A percentile compares a stretch with the other conserved stretches of the same genome.
phyloP scores from a whole-genome alignment of 2,113 vertebrate species.

The Rhombomys opimus region DNA sequence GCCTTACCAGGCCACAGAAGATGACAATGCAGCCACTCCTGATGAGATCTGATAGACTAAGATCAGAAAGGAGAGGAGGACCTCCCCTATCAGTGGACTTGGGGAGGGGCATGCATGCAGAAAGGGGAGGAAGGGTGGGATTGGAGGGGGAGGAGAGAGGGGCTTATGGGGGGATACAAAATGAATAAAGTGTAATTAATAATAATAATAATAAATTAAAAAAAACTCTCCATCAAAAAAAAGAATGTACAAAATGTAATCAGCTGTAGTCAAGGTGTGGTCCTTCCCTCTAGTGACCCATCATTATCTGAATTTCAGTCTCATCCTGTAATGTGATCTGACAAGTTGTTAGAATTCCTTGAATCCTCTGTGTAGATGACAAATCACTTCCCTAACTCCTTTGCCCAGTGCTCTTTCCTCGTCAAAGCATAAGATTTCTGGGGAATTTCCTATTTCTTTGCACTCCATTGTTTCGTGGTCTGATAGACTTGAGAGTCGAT shows the following conservation, averaged over 20 bases:
- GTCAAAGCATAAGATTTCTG: not conserved
- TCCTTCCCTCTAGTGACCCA: not conserved
- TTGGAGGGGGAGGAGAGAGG: too few species aligned
- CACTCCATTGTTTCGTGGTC: not conserved
- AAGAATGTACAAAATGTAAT: not conserved
- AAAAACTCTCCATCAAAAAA: not conserved
- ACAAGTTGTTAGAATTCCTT: not conserved
- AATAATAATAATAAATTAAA: too few species aligned
- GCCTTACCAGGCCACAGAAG: too few species aligned
- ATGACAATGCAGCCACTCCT: too few species aligned
- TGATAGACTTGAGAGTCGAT: not conserved
- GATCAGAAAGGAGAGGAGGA: too few species aligned
- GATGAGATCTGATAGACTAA: too few species aligned
- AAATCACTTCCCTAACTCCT: not conserved
- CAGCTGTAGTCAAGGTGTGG: not conserved
- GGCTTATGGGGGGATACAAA: too few species aligned
- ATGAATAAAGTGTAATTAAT: too few species aligned
- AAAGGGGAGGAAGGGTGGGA: too few species aligned
- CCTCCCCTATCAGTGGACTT: too few species aligned
- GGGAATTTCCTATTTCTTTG: not conserved
- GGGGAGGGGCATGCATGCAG: too few species aligned
- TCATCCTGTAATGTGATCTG: not conserved
- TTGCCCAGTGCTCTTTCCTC: rapidly evolving
- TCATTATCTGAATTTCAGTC: not conserved
- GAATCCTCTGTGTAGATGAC: not conserved